Conservation (phyloP, 2,113 vertebrate species). For the Picathartes gymnocephalus region DNA sequence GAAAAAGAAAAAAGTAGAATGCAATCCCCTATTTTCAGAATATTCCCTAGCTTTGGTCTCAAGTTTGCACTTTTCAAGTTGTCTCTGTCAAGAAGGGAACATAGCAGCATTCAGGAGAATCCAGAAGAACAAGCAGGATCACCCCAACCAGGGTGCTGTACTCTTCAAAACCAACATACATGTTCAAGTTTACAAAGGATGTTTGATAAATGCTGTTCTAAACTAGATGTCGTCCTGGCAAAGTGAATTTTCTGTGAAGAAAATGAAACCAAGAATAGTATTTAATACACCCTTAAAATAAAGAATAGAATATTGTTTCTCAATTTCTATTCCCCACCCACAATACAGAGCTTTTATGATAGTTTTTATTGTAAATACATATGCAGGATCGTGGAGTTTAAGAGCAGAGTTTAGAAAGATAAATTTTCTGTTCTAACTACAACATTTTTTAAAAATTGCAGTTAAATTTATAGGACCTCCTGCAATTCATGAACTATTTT, state of each 20-base stretch:
- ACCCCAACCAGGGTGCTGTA: neutral
- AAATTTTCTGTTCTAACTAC: neutral
- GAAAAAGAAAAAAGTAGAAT: neutral
- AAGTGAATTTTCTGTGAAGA: neutral
- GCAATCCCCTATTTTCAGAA: neutral
- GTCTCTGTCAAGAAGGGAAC: neutral
- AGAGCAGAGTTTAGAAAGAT: neutral
- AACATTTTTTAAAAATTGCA: neutral
- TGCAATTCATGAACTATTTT: neutral
- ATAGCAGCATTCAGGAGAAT: neutral
- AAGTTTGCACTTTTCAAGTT: neutral
- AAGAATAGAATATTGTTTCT: neutral
- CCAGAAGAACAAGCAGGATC: slow-evolving; percentile 28
- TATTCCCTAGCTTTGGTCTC: neutral
- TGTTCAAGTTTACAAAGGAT: neutral
- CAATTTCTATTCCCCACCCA: neutral
- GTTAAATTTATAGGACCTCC: neutral
- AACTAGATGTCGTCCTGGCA: neutral
- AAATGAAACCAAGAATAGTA: neutral
- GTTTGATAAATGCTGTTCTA: neutral
- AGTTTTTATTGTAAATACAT: neutral
- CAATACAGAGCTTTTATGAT: neutral
- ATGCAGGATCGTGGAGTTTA: neutral
- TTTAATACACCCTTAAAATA: neutral
- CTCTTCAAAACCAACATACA: neutral